Conservation (phyloP, 2,888 invertebrate species). For the Dynastes grantii region DNA sequence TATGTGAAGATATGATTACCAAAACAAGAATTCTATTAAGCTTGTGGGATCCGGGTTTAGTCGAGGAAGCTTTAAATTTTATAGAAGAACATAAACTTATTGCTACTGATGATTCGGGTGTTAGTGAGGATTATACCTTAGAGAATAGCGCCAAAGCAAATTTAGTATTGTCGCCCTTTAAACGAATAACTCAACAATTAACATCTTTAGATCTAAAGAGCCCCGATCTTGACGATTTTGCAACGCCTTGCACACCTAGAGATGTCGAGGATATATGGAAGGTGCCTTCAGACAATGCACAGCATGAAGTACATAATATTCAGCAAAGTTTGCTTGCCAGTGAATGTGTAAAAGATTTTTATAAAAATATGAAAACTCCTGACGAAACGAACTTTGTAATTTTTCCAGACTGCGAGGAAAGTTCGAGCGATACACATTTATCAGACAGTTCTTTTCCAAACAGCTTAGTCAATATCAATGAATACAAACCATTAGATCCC, state of each 20-base stretch:
- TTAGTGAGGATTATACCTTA: constrained; percentile 65
- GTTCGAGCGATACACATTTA: constrained; percentile 40
- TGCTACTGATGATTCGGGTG: constrained; percentile 67
- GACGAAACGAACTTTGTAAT: constrained; percentile 74
- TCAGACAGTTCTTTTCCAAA: constrained; percentile 50
- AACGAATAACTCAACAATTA: constrained; percentile 84
- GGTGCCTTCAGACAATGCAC: constrained; percentile 63
- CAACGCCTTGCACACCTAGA: constrained; percentile 78
- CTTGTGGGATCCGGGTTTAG: constrained; percentile 88
- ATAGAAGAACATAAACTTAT: constrained; percentile 84
- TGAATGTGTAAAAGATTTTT: constrained; percentile 66
- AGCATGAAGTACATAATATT: constrained; percentile 56
- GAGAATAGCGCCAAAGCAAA: constrained; percentile 64
- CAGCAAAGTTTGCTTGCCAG: constrained; percentile 65
- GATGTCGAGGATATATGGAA: constrained; percentile 78
- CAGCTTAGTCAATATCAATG: constrained; percentile 58
- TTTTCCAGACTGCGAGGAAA: constrained; percentile 75
- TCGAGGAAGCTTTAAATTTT: constrained; percentile 89
- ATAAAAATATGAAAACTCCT: constrained; percentile 65
- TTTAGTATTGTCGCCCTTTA: constrained; percentile 78
- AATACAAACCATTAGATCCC: constrained; percentile 60
- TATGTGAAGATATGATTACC: constrained; percentile 84
- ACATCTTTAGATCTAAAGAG: constrained; percentile 80
- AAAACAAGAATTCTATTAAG: constrained; percentile 86
- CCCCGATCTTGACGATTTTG: constrained; percentile 82